Base-by-base conservation (phyloP, 37 sponge, comb jelly and placozoan species). In the Tethya wilhelma region DNA sequence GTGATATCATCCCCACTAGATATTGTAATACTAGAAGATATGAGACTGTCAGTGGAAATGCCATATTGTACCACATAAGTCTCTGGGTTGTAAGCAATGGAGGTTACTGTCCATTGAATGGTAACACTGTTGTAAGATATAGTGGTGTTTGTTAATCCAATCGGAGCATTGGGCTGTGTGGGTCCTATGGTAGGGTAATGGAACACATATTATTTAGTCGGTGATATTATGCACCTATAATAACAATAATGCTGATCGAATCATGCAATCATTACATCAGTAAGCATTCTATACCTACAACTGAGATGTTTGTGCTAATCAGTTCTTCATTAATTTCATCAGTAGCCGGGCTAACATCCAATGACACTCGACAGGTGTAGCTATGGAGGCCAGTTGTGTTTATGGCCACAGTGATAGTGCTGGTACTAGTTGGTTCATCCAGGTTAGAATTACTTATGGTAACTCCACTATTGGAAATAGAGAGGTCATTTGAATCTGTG, bases 81-180 rank as follows among this genome's bases (percentile, higher is more conserved):
- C 83, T 88, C 88, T 33, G 56, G 82, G 69, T 80, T 71, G 53
- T 88, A 88, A 31, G 78, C 44, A 11, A 88, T 30, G 1, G 19
- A 12, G 44, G 70, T 19, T 0, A 88, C 71, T 14, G 41, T 75
- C 83, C 83, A 88, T 34, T 46, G 46, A 19, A 88, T 69, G 29
- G 63, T 88, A 31, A 65, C 72, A 36, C 46, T 60, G 37, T 67
- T 32, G 11, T 76, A 45, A 8, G 23, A 19, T 5, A 76, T 22
- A 2, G 34, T 30, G 1, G 4, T 38, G 19, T 38, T 17, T 31
- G 58, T 69, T 17, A 77, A 40, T 4, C 14, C 39, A 4, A 5
- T n/a, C 0, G 73, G 56, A 0, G 38, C 22, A 22, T 4, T 8
- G 14, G 88, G 88, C 31, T 41, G 22, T 0, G 75, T 0, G 4